phyloP scores from a whole-genome alignment of 2,113 vertebrate species.

The Tragelaphus imberbis region DNA sequence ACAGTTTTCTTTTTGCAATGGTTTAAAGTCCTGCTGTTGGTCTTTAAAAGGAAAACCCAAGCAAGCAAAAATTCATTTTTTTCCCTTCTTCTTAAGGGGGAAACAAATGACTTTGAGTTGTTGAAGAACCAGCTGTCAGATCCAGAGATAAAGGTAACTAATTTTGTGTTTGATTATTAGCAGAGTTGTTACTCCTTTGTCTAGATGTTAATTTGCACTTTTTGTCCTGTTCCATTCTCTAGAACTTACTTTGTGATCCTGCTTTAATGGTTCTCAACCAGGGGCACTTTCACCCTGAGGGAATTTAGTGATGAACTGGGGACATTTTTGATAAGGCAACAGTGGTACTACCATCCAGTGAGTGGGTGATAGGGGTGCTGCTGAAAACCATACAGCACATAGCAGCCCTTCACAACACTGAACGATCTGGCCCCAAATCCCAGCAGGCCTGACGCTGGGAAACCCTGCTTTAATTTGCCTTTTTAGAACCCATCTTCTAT shows the following conservation, averaged over 20 bases:
- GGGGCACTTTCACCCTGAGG: background rate
- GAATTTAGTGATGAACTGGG: background rate
- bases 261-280: background rate
- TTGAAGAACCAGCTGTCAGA: conserved; percentile 92
- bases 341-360: background rate
- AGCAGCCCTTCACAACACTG: background rate
- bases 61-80: background rate
- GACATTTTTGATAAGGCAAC: background rate
- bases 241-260: background rate
- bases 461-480: background rate
- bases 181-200: background rate
- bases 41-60: background rate
- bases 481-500: background rate
- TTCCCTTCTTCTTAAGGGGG: conserved; percentile 80
- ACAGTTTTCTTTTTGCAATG: background rate
- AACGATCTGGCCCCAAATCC: background rate
- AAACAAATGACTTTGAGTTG: conserved; percentile 89
- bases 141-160: conserved; percentile 93
- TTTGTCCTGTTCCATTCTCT: background rate
- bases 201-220: background rate
- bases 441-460: background rate
- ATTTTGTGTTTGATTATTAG: background rate
- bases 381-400: background rate
- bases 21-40: background rate
- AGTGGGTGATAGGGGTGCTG: background rate